Evolutionary conservation across 2,113 vertebrate genomes (phyloP).

Genomic region (Lynx canadensis): DNA sequence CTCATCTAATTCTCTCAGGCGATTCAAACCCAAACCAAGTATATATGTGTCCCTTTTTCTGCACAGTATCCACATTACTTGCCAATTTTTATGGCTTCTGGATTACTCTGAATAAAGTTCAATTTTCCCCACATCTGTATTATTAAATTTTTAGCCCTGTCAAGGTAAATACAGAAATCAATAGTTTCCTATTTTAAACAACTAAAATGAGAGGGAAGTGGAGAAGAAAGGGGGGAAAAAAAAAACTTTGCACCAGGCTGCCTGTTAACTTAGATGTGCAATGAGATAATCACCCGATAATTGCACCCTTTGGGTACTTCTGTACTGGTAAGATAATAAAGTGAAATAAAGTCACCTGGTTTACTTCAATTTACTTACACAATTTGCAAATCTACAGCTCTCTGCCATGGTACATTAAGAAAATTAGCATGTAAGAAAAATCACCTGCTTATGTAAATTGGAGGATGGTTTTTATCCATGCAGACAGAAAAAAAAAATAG

Average conservation of each 20-base stretch:
- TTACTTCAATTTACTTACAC: conserved; percentile 75
- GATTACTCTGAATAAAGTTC: conserved; percentile 57
- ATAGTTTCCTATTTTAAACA: conserved; percentile 44
- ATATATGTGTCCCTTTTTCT: background rate
- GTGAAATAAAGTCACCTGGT: conserved; percentile 73
- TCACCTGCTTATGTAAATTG: conserved; percentile 76
- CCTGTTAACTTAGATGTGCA: conserved; percentile 50
- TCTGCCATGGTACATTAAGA: conserved; percentile 69
- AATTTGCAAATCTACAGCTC: conserved; percentile 66
- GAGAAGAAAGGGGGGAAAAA: background rate
- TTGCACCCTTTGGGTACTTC: conserved; percentile 60
- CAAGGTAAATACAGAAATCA: conserved; percentile 47
- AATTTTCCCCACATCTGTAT: conserved; percentile 48
- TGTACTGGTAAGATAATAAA: conserved; percentile 59
- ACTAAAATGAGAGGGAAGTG: background rate
- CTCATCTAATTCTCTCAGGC: conserved; percentile 60
- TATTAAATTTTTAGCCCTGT: conserved; percentile 43
- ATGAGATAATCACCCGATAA: conserved; percentile 62
- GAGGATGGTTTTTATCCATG: conserved; percentile 62
- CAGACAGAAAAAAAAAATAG: background rate
- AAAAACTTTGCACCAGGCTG: background rate
- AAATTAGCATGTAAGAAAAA: conserved; percentile 78
- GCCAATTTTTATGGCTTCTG: conserved; percentile 53
- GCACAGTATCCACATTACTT: background rate
- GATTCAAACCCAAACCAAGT: conserved; percentile 55